Base-by-base conservation (phyloP, 1,140 invertebrate species). In the Lucilia cuprina region DNA sequence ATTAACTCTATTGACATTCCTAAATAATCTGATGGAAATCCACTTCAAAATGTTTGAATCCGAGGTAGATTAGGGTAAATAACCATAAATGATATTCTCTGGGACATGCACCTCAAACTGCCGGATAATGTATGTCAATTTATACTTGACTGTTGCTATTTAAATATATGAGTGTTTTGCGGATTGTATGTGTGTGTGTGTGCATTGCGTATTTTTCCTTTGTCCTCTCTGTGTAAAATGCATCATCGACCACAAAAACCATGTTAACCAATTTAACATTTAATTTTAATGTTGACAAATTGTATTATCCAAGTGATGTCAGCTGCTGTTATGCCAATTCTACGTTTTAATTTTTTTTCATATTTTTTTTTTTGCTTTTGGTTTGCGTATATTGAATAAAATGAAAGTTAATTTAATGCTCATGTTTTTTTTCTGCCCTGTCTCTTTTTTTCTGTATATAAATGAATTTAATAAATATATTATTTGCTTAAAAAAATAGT, bases 271-370 rank as follows among this genome's bases (percentile, higher is more conserved):
- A 70, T 70, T 70, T 70, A 70, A 70, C 65, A 70, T 70, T 70
- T 70, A 70, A 70, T 70, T 70, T 70, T 70, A 70, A 70, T 70
- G 65, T 70, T 70, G 65, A 70, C 65, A 70, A 70, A 70, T 70
- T 70, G 65, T 70, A 70, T 70, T 70, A 70, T 70, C 65, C 65
- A 70, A 70, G 65, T 70, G 65, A 19, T 70, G 65, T 70, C 65
- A 70, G 65, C 65, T 70, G 65, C 65, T 70, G 65, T 70, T 70
- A 70, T 70, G 65, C 65, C 65, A 21, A 21, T 70, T 70, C 65
- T 70, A 70, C 65, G 65, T 70, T 70, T 21, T 21, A 5, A 41
- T 70, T 70, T 19, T 25, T 21, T 70, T 9, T n/a, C n/a, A n/a
- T 19, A 25, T 25, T 5, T 21, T 5, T 70, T 70, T 70, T 21